Base-by-base conservation (phyloP, 2,888 invertebrate genomes). In the Oligia latruncula region DNA sequence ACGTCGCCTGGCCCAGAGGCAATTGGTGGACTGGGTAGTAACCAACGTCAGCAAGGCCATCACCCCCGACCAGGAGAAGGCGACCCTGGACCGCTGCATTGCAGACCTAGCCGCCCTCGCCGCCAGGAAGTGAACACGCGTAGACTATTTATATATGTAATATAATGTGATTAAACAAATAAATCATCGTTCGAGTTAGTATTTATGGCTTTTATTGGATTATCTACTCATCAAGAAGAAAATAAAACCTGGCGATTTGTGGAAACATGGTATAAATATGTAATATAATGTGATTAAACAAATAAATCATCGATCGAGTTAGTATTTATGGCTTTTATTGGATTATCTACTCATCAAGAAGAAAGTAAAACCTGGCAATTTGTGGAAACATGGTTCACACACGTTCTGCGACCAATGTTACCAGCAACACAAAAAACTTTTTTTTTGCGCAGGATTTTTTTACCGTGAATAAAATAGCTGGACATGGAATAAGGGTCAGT, bases 11-110 rank as follows among this genome's bases (percentile, higher is more conserved):
- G 97, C 98, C 89, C 99, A 99, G 95, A 98, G 98, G 95, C 98
- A 99, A 95, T 98, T 99, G 98, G 99, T 99, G 49, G 98, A 98
- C 95, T 99, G 99, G 98, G 98, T 99, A 85, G 98, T 99, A 29
- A 95, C 96, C 90, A 98, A 97, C 92, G 99, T 99, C 13, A 97
- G 97, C 88, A 98, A 98, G 91, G 98, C 99, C 82, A 98, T 99
- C 93, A 99, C 99, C n/a, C 98, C 99, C 1, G 98, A 99, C 92
- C 99, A 99, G 96, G 99, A 99, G 95, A 99, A 99, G 94, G 98
- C 98, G 89, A 98, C 98, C 86, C 97, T 99, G 84, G 98, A 98
- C 95, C 98, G 96, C 94, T 99, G 99, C 96, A 98, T 99, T 93
- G 97, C 97, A 40, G 99, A 99, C 96, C 97, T 99, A 89, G 97